Evolutionary conservation across 2,113 vertebrate genomes (phyloP).

Genomic region (Oriolus oriolus): DNA sequence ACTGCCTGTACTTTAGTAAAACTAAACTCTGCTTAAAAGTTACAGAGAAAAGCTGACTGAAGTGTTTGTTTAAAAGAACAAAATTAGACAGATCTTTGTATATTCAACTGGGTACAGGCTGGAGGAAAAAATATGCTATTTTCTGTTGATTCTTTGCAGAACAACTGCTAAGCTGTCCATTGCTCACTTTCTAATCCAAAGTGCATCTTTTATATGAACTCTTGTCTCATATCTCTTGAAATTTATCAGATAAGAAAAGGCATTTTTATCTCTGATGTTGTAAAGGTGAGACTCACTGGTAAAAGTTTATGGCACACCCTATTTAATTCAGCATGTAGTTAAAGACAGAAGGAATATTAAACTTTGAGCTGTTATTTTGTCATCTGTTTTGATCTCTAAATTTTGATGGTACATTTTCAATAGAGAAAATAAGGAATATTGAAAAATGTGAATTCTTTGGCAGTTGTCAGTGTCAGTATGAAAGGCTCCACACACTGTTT

Average conservation of each 20-base stretch:
- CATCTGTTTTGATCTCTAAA: background rate
- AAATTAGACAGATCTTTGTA: background rate
- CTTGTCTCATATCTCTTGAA: conserved; percentile 27
- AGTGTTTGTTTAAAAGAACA: background rate
- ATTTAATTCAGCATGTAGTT: conserved; percentile 50
- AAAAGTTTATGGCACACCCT: conserved; percentile 57
- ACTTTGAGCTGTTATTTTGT: background rate
- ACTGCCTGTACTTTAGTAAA: background rate
- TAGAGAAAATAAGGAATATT: background rate
- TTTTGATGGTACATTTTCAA: background rate
- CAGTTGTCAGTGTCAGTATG: background rate
- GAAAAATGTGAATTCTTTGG: background rate
- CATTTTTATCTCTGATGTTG: conserved; percentile 39
- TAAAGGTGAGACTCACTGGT: conserved; percentile 37
- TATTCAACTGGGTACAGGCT: background rate
- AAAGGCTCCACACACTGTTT: background rate
- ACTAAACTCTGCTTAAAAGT: background rate
- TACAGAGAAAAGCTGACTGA: conserved; percentile 10
- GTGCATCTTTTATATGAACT: conserved; percentile 10
- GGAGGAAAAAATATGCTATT: background rate
- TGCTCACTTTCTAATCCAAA: conserved; percentile 44
- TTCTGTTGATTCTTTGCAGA: conserved; percentile 11
- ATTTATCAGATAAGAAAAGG: conserved; percentile 51
- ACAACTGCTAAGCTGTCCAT: too few species aligned
- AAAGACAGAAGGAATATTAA: background rate